phyloP scores from a whole-genome alignment of 2,888 invertebrate species.

The Eupithecia pulchellata region DNA sequence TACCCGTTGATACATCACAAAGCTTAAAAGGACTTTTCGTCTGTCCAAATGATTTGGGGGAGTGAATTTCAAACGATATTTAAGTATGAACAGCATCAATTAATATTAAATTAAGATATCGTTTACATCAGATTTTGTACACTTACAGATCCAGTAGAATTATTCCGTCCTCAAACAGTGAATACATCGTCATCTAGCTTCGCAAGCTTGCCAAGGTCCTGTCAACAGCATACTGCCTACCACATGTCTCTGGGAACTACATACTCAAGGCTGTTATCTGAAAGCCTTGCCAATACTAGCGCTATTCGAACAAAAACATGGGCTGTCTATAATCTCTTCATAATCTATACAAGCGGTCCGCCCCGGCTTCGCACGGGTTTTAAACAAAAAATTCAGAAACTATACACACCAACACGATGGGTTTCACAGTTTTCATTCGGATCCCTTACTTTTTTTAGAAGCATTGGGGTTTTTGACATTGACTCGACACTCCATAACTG shows the following conservation, averaged over 20 bases:
- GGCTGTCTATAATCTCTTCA: background rate
- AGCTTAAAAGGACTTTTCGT: background rate
- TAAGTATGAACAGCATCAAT: background rate
- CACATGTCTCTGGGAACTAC: slow-evolving; percentile 21
- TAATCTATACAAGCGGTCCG: no score
- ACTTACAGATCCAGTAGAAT: background rate
- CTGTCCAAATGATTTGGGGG: background rate
- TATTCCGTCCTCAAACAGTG: background rate
- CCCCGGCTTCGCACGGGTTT: no score
- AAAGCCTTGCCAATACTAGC: slow-evolving; percentile 18
- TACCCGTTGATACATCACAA: background rate
- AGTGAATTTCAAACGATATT: background rate
- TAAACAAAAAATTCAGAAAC: no score
- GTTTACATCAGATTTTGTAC: background rate
- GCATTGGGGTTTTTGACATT: no score
- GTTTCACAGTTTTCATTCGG: no score
- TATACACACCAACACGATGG: no score
- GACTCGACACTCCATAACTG: no score
- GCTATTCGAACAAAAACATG: slow-evolving; percentile 7
- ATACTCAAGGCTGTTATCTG: slow-evolving; percentile 13
- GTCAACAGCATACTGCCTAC: slow-evolving; percentile 37
- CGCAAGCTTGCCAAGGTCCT: slow-evolving; percentile 42
- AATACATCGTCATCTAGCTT: background rate
- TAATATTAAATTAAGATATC: background rate
- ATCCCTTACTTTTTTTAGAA: no score